Evolutionary conservation across 2,113 vertebrate genomes (phyloP).

Genomic region (Macquaria australasica): DNA sequence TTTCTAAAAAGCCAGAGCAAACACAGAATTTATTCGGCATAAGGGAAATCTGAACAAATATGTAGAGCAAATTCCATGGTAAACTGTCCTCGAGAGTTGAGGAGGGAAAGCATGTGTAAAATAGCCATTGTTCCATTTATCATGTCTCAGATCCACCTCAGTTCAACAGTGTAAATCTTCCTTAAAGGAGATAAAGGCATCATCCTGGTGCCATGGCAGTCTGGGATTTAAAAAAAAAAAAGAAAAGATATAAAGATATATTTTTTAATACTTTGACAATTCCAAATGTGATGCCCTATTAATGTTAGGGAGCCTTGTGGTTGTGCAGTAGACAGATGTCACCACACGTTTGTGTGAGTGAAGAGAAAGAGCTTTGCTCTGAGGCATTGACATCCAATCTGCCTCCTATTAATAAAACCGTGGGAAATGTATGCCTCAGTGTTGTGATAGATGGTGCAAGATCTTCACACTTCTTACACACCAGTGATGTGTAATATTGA

Average conservation of each 20-base stretch:
- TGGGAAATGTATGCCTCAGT: slow-evolving; percentile 1
- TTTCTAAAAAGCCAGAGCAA: background rate
- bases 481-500: background rate
- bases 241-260: too few relatives aligned
- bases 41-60: background rate
- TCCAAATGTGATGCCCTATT: background rate
- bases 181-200: background rate
- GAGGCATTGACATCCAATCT: background rate
- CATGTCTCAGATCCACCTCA: background rate
- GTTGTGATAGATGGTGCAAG: background rate
- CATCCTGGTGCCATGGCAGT: background rate
- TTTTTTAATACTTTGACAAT: background rate
- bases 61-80: background rate
- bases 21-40: background rate
- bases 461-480: slow-evolving; percentile 12
- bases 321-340: background rate
- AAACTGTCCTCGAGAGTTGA: background rate
- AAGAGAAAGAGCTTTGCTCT: background rate
- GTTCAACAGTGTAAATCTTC: background rate
- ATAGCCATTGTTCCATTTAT: background rate
- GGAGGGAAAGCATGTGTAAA: background rate
- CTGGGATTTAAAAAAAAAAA: too few relatives aligned
- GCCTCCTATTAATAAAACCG: slow-evolving; percentile 9
- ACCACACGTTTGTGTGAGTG: background rate
- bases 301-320: background rate